Percentiles rank a stretch among this genome's conserved stretches.
phyloP scores from a whole-genome alignment of 2,888 invertebrate genomes.

The Meloe dianella region DNA sequence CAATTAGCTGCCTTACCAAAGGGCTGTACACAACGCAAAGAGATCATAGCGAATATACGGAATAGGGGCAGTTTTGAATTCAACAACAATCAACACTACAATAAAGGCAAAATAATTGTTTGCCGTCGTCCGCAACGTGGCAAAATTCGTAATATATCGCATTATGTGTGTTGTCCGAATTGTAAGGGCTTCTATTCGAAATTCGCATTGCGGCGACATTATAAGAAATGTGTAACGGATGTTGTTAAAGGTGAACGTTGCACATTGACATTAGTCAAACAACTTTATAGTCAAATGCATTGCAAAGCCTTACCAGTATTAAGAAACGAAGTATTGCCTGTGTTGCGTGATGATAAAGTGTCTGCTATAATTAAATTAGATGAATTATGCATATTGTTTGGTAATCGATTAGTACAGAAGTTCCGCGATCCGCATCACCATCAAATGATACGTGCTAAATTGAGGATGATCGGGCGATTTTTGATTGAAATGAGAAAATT shows the following conservation, averaged over 20 bases:
- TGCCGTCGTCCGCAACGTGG: constrained; percentile 2
- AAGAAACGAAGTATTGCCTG: constrained; percentile 1
- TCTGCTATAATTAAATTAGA: constrained; percentile 6
- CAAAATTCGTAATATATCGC: background rate
- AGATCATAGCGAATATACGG: constrained; percentile 3
- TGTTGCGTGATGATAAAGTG: constrained; percentile 9
- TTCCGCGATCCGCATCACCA: constrained; percentile 12
- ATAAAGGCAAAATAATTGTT: constrained; percentile 9
- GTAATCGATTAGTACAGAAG: constrained; percentile 9
- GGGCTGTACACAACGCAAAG: constrained; percentile 2
- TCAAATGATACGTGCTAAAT: constrained; percentile 12
- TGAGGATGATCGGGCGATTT: constrained; percentile 4
- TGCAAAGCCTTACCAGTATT: background rate
- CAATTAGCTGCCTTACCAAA: background rate
- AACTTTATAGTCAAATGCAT: background rate
- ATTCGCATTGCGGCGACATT: constrained; percentile 4
- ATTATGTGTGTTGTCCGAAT: constrained; percentile 7
- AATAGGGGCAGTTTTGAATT: constrained; percentile 11
- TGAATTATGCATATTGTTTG: constrained; percentile 9
- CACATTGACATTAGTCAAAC: background rate
- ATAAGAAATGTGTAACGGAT: background rate
- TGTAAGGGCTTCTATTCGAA: constrained; percentile 11
- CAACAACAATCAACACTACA: background rate
- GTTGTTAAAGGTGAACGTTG: constrained; percentile 13
- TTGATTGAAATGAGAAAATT: constrained; percentile 5